A percentile compares a stretch with the other conserved stretches of the same genome.
These are phyloP conservation scores for Sphaerophoria rueppellii DNA, from an alignment of 2,888 invertebrate species.

Conservation along the genomic window DNA sequence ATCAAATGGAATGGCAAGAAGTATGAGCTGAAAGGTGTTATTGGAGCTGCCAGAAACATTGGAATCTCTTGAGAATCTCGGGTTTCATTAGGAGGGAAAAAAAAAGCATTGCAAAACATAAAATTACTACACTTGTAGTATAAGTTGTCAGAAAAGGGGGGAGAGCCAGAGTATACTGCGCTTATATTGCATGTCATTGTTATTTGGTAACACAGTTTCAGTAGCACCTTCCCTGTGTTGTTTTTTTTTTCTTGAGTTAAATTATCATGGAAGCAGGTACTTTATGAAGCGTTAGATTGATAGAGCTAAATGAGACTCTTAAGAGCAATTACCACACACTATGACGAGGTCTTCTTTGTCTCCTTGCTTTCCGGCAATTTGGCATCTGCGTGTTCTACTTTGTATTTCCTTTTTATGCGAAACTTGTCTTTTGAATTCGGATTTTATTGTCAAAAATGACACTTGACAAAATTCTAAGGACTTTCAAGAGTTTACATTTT, in stretches of 20 bases:
- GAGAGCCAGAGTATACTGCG: background rate
- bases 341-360: no score
- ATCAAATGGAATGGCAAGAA: conserved; percentile 5
- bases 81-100: conserved; percentile 19
- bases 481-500: no score
- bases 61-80: conserved; percentile 32
- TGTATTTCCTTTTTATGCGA: no score
- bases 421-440: no score
- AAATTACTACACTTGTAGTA: background rate
- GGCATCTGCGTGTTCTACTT: no score
- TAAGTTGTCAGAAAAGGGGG: no score
- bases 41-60: background rate
- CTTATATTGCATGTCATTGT: conserved; percentile 21
- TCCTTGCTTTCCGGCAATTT: no score
- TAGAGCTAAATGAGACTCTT: background rate
- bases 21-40: background rate
- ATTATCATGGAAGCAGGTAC: background rate
- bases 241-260: background rate
- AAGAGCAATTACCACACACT: no score
- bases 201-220: conserved; percentile 22
- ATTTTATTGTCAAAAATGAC: no score
- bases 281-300: background rate
- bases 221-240: background rate
- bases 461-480: no score
- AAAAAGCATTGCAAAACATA: conserved; percentile 12